phyloP scores from a whole-genome alignment of 2,797 vertebrate genomes.

The Chelidonichthys spinosus region DNA sequence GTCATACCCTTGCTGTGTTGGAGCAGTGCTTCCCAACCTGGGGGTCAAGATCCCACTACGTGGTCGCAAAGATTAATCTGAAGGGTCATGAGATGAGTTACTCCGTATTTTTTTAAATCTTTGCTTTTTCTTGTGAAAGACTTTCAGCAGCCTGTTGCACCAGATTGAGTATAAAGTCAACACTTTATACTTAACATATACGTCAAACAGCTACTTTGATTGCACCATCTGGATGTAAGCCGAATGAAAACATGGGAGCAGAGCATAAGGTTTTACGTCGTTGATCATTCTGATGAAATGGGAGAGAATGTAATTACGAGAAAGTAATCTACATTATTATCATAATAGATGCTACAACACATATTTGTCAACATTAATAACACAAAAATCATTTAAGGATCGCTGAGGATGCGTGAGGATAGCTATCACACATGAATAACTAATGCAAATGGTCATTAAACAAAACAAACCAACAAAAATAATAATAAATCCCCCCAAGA shows the following conservation, averaged over 20 bases:
- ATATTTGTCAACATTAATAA: not conserved
- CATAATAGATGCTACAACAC: not conserved
- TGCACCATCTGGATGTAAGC: not conserved
- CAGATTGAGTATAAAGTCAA: not conserved
- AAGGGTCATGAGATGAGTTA: slow-evolving; percentile 11
- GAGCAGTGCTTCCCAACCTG: slow-evolving; percentile 69
- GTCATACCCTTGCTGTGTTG: slow-evolving; percentile 50
- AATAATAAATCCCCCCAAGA: not conserved
- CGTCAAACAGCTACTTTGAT: not conserved
- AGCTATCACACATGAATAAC: not conserved
- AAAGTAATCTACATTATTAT: not conserved
- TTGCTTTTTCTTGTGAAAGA: not conserved
- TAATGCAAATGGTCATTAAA: not conserved
- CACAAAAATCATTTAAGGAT: not conserved
- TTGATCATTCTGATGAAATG: not conserved
- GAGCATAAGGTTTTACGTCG: not conserved
- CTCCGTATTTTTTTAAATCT: not conserved
- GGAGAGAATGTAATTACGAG: not conserved
- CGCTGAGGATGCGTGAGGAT: not conserved
- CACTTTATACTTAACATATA: not conserved
- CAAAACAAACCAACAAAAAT: no score
- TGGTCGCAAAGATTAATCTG: not conserved
- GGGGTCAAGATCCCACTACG: not conserved
- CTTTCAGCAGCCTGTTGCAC: slow-evolving; percentile 10
- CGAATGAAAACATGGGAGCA: not conserved